A percentile compares a stretch with the other conserved stretches of the same genome.
Evolutionary conservation across 2,888 invertebrate genomes (phyloP).

Genomic region (Balanococcus diminutus): DNA sequence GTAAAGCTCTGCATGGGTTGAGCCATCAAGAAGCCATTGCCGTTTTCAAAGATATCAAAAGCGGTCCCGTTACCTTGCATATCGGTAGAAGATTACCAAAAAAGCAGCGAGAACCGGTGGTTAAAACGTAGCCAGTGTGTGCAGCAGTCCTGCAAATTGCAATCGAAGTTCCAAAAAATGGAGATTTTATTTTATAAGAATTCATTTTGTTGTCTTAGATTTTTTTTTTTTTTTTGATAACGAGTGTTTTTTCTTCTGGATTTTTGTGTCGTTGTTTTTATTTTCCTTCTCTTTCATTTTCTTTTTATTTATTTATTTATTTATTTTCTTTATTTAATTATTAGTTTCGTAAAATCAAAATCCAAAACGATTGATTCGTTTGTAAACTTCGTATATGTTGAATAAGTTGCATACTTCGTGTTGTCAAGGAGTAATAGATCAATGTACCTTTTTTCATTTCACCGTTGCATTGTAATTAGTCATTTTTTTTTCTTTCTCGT

Average conservation of each 20-base stretch:
- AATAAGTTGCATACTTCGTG: slow-evolving; percentile 1
- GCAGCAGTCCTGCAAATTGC: background rate
- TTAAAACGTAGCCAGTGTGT: background rate
- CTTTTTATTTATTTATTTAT: background rate
- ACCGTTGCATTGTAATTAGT: slow-evolving; percentile 8
- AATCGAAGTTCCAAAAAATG: background rate
- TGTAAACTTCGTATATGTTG: background rate
- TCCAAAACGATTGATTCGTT: background rate
- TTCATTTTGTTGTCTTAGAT: background rate
- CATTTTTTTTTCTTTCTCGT: background rate
- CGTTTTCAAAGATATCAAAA: slow-evolving; percentile 78
- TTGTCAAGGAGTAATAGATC: background rate
- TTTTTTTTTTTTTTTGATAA: background rate
- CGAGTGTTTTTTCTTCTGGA: background rate
- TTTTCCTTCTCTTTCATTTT: background rate
- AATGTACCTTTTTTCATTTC: background rate
- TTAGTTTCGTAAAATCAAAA: background rate
- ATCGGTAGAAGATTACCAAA: slow-evolving; percentile 67
- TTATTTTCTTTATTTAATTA: too few relatives aligned
- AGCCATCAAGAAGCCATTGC: slow-evolving; percentile 80
- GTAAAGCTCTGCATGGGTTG: slow-evolving; percentile 76
- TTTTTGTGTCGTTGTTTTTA: background rate
- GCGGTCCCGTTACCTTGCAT: slow-evolving; percentile 76
- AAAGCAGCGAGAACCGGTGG: slow-evolving; percentile 40
- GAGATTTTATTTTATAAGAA: background rate